A percentile compares a stretch with the other conserved stretches of the same genome.
phyloP scores from a whole-genome alignment of 2,888 invertebrate species.

The Chrysolina oricalcia region DNA sequence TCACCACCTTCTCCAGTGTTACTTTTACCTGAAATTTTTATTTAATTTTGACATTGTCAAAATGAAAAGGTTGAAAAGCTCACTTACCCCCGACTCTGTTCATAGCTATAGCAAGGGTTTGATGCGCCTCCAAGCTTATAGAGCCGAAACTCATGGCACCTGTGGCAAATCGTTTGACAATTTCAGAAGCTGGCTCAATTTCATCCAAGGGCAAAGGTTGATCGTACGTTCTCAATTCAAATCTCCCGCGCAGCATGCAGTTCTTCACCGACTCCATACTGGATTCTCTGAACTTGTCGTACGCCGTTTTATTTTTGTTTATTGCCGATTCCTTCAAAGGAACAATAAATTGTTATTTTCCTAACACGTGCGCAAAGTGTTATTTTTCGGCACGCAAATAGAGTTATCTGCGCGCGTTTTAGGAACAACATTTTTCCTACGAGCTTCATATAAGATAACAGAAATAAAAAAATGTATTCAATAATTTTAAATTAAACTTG shows the following conservation, averaged over 20 bases:
- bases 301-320: conserved; percentile 86
- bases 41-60: not conserved
- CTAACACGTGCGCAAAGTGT: too few relatives aligned
- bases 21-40: conserved; percentile 91
- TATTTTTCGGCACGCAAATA: too few relatives aligned
- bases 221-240: conserved; percentile 87
- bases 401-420: too few relatives aligned
- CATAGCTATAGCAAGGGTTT: conserved; percentile 97
- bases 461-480: too few relatives aligned
- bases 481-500: too few relatives aligned
- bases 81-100: conserved; percentile 76
- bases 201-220: conserved; percentile 88
- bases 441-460: too few relatives aligned
- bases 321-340: conserved; percentile 85
- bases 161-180: conserved; percentile 95
- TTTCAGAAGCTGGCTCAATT: conserved; percentile 94
- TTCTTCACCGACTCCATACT: conserved; percentile 88
- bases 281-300: conserved; percentile 89
- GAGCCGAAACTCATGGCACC: conserved; percentile 79
- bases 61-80: conserved; percentile 8
- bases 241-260: conserved; percentile 94
- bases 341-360: conserved; percentile 11
- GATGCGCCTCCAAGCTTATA: conserved; percentile 97
- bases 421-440: too few relatives aligned
- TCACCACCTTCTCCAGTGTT: conserved; percentile 99